phyloP scores from a whole-genome alignment of 2,888 invertebrate genomes.

The Athripsodes cinereus region DNA sequence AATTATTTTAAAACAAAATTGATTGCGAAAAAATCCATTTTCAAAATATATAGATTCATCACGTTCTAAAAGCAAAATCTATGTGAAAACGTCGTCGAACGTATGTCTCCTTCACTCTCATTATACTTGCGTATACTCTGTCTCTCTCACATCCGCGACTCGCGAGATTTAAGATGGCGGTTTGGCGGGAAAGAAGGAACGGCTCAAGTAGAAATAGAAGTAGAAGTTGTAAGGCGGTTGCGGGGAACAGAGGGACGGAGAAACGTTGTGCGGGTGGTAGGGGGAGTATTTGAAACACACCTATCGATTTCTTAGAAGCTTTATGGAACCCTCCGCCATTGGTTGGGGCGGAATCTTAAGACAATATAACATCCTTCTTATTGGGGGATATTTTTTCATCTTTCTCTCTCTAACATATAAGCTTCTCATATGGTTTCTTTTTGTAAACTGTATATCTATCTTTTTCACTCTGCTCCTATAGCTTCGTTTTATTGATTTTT shows the following conservation, averaged over 20 bases:
- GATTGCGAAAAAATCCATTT: too few species aligned
- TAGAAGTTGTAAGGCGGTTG: not conserved
- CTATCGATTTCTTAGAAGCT: constrained; percentile 27
- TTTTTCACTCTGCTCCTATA: not conserved
- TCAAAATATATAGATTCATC: too few species aligned
- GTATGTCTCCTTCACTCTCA: constrained; percentile 13
- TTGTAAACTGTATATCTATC: not conserved
- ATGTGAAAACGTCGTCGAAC: not conserved
- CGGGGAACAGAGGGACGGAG: not conserved
- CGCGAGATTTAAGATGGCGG: constrained; percentile 24
- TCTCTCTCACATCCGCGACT: constrained; percentile 9
- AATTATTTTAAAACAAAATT: too few species aligned
- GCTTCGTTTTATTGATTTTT: not conserved
- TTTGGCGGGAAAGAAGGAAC: constrained; percentile 12
- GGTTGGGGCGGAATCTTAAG: constrained; percentile 15
- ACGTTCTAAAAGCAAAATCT: not conserved
- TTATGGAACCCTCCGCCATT: constrained; percentile 20
- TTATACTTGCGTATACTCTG: not conserved
- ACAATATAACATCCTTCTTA: constrained; percentile 5
- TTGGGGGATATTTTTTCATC: not conserved
- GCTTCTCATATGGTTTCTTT: not conserved
- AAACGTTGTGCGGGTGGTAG: not conserved
- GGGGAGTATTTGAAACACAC: constrained; percentile 11
- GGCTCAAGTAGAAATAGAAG: not conserved
- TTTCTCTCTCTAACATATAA: not conserved